Percentiles rank a stretch among this genome's conserved stretches.
Conservation (phyloP, 1,140 invertebrate species). For the Geopemphigus sp. region DNA sequence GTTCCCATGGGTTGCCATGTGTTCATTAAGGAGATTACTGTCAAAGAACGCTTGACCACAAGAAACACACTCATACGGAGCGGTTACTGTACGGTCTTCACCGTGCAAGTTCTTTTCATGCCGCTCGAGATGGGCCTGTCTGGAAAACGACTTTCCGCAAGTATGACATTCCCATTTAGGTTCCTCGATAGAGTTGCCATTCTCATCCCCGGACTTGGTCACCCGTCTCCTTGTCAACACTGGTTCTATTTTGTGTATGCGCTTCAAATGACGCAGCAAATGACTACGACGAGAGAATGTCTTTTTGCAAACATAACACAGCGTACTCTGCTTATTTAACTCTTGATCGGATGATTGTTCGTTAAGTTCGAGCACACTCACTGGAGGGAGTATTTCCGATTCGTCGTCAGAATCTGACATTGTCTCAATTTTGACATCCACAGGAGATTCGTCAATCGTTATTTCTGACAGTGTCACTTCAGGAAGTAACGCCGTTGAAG, state of each 20-base stretch:
- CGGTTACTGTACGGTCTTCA: slow-evolving; percentile 28
- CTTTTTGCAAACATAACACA: slow-evolving; percentile 52
- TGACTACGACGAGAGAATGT: slow-evolving; percentile 52
- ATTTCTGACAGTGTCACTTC: slow-evolving; percentile 49
- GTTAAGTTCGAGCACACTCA: slow-evolving; percentile 41
- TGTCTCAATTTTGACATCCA: slow-evolving; percentile 1
- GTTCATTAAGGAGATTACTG: slow-evolving; percentile 51
- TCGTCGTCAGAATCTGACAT: slow-evolving; percentile 30
- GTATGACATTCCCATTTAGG: slow-evolving; percentile 49
- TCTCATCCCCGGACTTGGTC: slow-evolving; percentile 49
- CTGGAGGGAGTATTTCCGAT: slow-evolving; percentile 18
- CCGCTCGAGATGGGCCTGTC: slow-evolving; percentile 51
- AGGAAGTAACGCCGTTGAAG: slow-evolving; percentile 43
- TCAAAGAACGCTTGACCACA: slow-evolving; percentile 52
- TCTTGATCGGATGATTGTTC: slow-evolving; percentile 27
- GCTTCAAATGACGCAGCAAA: slow-evolving; percentile 52
- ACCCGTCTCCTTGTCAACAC: slow-evolving; percentile 35
- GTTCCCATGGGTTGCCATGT: slow-evolving; percentile 53
- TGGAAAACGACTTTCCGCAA: slow-evolving; percentile 51
- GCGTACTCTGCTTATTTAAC: slow-evolving; percentile 49
- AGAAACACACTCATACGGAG: slow-evolving; percentile 52
- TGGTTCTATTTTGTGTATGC: slow-evolving; percentile 51
- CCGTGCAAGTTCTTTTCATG: slow-evolving; percentile 51
- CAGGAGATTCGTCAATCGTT: slow-evolving; percentile 1
- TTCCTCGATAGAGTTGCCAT: slow-evolving; percentile 50